These are phyloP conservation scores for Artibeus lituratus DNA, from an alignment of 2,797 vertebrate species.

Conservation along the genomic window DNA sequence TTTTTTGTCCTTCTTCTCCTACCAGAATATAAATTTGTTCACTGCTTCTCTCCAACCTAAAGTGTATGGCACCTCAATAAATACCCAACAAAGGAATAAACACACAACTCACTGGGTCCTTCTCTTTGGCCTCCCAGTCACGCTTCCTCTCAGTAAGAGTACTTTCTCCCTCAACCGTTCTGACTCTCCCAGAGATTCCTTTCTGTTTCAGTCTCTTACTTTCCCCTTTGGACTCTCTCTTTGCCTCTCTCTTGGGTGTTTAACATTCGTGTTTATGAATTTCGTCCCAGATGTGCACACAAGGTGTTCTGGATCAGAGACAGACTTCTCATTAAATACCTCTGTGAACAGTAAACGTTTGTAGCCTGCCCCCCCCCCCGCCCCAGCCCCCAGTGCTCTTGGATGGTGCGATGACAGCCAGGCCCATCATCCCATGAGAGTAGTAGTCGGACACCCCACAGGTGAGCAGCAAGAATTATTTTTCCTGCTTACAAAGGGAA, in stretches of 20 bases:
- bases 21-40: constrained; percentile 9
- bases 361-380: no score
- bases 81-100: background rate
- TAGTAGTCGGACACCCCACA: background rate
- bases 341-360: background rate
- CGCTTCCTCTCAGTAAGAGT: background rate
- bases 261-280: background rate
- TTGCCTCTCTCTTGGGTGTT: background rate
- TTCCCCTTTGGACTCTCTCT: background rate
- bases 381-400: background rate
- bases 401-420: background rate
- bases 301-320: background rate
- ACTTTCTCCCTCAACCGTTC: fast-evolving
- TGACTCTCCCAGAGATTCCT: background rate
- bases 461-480: background rate
- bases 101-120: background rate
- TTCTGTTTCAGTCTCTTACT: background rate
- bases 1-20: background rate
- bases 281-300: background rate
- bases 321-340: background rate
- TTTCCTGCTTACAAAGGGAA: background rate
- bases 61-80: background rate
- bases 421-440: background rate
- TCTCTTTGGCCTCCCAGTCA: background rate
- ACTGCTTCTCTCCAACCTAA: background rate